A percentile compares a stretch with the other conserved stretches of the same genome.
Evolutionary conservation across 2,113 vertebrate genomes (phyloP).

Genomic region (Callithrix jacchus): DNA sequence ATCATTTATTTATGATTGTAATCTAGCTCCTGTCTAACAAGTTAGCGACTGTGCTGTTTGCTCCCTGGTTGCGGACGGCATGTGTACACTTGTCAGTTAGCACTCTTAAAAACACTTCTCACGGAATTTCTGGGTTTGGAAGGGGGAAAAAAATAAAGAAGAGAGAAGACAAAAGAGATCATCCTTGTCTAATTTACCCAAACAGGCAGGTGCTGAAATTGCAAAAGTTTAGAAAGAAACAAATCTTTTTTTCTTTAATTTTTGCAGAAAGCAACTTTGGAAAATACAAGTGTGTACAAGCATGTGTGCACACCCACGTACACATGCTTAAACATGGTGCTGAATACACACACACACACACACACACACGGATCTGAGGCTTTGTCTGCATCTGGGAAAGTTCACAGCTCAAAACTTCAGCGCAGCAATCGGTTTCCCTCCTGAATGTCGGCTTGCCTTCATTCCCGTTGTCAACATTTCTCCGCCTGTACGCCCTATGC

Average conservation of each 20-base stretch:
- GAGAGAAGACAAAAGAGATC: constrained; percentile 80
- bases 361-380: neutral
- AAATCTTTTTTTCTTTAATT: constrained; percentile 45
- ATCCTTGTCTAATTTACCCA: constrained; percentile 78
- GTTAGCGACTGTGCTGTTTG: constrained; percentile 81
- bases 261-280: constrained; percentile 29
- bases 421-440: accelerated
- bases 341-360: accelerated
- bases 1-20: constrained; percentile 92
- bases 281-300: neutral
- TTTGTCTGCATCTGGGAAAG: neutral
- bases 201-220: constrained; percentile 73
- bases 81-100: constrained; percentile 82
- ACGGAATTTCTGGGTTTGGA: constrained; percentile 60
- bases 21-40: constrained; percentile 89
- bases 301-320: accelerated
- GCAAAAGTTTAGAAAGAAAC: constrained; percentile 63
- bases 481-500: neutral
- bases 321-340: accelerated
- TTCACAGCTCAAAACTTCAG: neutral
- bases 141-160: constrained; percentile 34
- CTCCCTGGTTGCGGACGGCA: constrained; percentile 78
- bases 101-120: constrained; percentile 80
- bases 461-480: accelerated
- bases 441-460: neutral